Percentiles rank a stretch among this genome's conserved stretches.
Conservation (phyloP, 2,113 vertebrate genomes). For the Ciconia boyciana region DNA sequence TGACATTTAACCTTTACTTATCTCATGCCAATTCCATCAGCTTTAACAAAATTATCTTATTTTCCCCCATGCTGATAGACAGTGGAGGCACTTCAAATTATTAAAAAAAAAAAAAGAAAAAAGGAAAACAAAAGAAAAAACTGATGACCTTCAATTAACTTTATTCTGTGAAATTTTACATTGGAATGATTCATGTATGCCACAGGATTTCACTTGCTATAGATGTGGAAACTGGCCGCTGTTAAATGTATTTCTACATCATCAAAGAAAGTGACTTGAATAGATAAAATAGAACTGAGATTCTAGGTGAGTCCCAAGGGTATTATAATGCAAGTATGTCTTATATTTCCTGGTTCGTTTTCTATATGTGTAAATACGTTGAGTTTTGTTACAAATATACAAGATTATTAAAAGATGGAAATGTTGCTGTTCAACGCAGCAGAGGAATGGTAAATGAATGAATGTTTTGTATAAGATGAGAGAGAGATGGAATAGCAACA, state of each 20-base stretch:
- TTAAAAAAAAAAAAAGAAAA: neutral
- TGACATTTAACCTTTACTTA: conserved; percentile 23
- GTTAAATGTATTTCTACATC: neutral
- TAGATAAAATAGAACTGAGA: neutral
- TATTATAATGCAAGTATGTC: fast-evolving
- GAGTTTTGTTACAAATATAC: neutral
- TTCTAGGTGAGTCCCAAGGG: neutral
- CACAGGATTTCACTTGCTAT: neutral
- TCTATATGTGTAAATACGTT: neutral
- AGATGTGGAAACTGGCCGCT: neutral
- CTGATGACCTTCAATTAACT: conserved; percentile 20
- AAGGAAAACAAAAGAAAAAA: neutral
- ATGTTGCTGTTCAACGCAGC: neutral
- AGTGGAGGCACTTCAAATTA: neutral
- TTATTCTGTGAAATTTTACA: neutral
- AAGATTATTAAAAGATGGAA: neutral
- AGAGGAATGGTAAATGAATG: neutral
- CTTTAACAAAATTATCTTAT: neutral
- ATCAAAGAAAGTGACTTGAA: neutral
- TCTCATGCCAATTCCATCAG: neutral
- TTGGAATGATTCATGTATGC: neutral
- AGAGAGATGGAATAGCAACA: neutral
- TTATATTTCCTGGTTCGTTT: neutral
- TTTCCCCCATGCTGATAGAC: neutral
- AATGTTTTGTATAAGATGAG: neutral